Conservation (phyloP, 1,140 invertebrate genomes). For the Drosophila auraria region DNA sequence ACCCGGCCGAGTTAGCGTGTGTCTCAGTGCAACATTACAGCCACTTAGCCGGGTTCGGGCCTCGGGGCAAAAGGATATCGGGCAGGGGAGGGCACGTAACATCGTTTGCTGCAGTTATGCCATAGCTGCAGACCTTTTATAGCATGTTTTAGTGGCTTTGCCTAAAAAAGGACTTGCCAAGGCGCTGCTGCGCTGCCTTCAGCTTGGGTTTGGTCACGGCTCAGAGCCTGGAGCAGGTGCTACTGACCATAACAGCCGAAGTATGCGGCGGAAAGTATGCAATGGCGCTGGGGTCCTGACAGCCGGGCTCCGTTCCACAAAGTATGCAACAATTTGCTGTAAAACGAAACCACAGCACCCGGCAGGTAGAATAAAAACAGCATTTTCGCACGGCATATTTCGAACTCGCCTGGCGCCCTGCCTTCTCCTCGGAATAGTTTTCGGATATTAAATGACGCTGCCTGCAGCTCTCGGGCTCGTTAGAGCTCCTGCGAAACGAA, state of each 20-base stretch:
- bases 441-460: conserved; percentile 51
- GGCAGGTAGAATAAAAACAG: conserved; percentile 29
- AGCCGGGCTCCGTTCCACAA: conserved; percentile 31
- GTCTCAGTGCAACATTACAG: conserved; percentile 64
- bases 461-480: conserved; percentile 21
- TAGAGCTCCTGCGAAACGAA: conserved; percentile 54
- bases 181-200: conserved; percentile 38
- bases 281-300: conserved; percentile 11
- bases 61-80: neutral
- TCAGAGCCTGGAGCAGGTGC: conserved; percentile 27
- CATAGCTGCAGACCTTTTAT: conserved; percentile 73
- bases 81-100: conserved; percentile 16
- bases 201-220: conserved; percentile 14
- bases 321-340: conserved; percentile 74
- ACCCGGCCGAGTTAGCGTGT: conserved; percentile 65
- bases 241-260: conserved; percentile 60
- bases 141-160: conserved; percentile 76
- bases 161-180: conserved; percentile 52
- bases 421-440: conserved; percentile 32
- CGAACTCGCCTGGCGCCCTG: neutral
- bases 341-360: conserved; percentile 68
- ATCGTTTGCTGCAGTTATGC: conserved; percentile 70
- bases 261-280: conserved; percentile 40
- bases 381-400: conserved; percentile 61
- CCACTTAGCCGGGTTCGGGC: conserved; percentile 56